phyloP scores from a whole-genome alignment of 1,140 invertebrate genomes.

The Hyphantria cunea region DNA sequence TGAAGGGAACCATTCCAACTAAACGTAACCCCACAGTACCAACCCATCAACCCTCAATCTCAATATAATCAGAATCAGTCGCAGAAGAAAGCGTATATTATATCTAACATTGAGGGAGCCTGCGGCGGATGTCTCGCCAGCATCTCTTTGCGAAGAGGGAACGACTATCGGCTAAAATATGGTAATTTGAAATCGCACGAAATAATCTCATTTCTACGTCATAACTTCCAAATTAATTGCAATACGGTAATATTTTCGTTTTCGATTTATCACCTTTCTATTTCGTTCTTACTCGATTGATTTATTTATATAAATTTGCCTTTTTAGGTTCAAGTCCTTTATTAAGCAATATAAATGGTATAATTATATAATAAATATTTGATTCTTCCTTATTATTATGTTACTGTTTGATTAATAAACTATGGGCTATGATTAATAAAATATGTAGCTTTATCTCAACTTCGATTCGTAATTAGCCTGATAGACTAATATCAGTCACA shows the following conservation, averaged over 20 bases:
- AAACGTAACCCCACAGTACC: conserved; percentile 1
- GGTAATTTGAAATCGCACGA: conserved; percentile 24
- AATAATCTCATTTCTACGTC: conserved; percentile 15
- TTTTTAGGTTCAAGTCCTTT: background rate
- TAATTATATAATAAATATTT: too few relatives aligned
- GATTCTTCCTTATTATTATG: too few relatives aligned
- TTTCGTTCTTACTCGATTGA: conserved; percentile 5
- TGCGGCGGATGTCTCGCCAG: conserved; percentile 34
- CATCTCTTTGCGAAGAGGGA: conserved; percentile 16
- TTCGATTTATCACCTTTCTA: conserved; percentile 17
- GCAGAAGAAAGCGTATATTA: conserved; percentile 40
- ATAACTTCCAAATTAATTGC: conserved; percentile 22
- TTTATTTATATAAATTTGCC: conserved; percentile 9
- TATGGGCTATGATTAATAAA: too few relatives aligned
- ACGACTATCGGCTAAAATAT: conserved; percentile 9
- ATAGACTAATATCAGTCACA: too few relatives aligned
- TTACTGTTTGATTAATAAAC: too few relatives aligned
- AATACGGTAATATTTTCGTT: conserved; percentile 11
- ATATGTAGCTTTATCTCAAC: too few relatives aligned
- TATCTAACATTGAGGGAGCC: conserved; percentile 35
- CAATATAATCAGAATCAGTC: conserved; percentile 32
- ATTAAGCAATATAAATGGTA: background rate
- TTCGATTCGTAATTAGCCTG: too few relatives aligned
- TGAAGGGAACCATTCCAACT: background rate
- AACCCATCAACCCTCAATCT: conserved; percentile 7